Evolutionary conservation across 2,113 vertebrate species (phyloP).

Genomic region (Archilochus colubris): DNA sequence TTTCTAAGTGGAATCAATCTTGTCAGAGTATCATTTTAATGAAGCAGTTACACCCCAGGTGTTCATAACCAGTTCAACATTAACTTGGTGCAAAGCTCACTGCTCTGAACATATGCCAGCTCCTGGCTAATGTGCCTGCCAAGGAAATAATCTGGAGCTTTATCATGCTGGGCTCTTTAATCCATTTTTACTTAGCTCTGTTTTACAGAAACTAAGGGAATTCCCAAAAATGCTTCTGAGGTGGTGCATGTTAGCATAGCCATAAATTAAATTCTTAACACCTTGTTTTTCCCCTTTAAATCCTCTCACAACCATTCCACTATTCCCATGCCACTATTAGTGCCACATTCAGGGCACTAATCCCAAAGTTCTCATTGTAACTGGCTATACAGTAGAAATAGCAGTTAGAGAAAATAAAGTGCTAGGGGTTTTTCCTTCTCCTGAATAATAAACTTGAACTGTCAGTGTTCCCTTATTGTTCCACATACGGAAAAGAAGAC

Average conservation of each 20-base stretch:
- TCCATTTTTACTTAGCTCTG: not conserved
- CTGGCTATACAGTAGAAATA: not conserved
- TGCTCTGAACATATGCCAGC: conserved; percentile 10
- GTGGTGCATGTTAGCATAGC: not conserved
- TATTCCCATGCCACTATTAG: too few relatives aligned
- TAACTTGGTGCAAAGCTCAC: not conserved
- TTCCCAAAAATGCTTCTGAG: not conserved
- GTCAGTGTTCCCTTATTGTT: not conserved
- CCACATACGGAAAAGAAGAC: not conserved
- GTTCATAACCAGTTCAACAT: not conserved
- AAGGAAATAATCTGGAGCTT: conserved; percentile 3
- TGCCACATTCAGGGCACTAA: not conserved
- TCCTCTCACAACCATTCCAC: not conserved
- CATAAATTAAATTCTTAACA: not conserved
- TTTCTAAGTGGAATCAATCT: not conserved
- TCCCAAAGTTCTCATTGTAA: not conserved
- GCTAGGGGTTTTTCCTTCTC: not conserved
- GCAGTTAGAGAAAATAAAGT: not conserved
- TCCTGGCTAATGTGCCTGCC: not conserved
- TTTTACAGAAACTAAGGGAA: not conserved
- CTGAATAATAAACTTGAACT: not conserved
- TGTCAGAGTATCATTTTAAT: not conserved
- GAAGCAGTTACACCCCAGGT: not conserved
- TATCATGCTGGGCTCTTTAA: not conserved
- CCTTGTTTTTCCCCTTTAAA: not conserved